Percentiles rank a stretch among this genome's conserved stretches.
These are phyloP conservation scores for Leucophenga maculata DNA, from an alignment of 2,888 invertebrate genomes.

Conservation along the genomic window DNA sequence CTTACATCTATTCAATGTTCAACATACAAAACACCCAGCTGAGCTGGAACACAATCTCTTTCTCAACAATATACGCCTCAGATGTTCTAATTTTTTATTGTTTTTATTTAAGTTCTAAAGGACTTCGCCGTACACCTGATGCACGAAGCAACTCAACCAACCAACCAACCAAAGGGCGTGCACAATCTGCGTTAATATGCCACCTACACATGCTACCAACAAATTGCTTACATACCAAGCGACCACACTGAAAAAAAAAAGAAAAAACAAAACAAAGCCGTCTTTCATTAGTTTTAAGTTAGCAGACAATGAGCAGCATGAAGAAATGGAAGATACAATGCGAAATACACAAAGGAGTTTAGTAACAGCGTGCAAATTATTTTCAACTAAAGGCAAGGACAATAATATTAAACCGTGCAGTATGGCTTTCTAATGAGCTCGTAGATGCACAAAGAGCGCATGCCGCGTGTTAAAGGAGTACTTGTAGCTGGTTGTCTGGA, in stretches of 20 bases:
- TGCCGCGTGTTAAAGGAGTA: slow-evolving; percentile 22
- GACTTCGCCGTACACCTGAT: slow-evolving; percentile 40
- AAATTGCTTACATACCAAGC: neutral
- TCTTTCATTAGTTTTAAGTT: slow-evolving; percentile 20
- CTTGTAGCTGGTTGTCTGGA: slow-evolving; percentile 25
- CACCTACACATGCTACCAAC: slow-evolving; percentile 53
- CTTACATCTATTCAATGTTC: no score
- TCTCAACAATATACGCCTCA: neutral
- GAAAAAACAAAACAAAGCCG: slow-evolving; percentile 1
- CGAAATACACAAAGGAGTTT: slow-evolving; percentile 37
- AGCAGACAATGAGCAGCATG: slow-evolving; percentile 12
- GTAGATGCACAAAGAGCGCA: slow-evolving; percentile 35
- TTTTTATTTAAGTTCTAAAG: slow-evolving; percentile 28
- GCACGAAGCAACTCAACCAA: slow-evolving; percentile 8
- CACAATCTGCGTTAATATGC: slow-evolving; percentile 49
- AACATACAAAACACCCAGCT: no score
- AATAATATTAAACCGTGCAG: slow-evolving; percentile 54
- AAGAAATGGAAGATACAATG: slow-evolving; percentile 28
- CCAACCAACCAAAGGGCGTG: no score
- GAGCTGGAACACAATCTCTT: no score
- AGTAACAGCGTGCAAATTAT: slow-evolving; percentile 12
- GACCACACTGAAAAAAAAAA: slow-evolving; percentile 30
- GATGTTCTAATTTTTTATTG: slow-evolving; percentile 27
- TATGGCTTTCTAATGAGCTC: slow-evolving; percentile 50
- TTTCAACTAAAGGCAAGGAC: slow-evolving; percentile 21